These are phyloP conservation scores for Notarius lentiginosus DNA, from an alignment of 2,113 vertebrate species.

Conservation along the genomic window DNA sequence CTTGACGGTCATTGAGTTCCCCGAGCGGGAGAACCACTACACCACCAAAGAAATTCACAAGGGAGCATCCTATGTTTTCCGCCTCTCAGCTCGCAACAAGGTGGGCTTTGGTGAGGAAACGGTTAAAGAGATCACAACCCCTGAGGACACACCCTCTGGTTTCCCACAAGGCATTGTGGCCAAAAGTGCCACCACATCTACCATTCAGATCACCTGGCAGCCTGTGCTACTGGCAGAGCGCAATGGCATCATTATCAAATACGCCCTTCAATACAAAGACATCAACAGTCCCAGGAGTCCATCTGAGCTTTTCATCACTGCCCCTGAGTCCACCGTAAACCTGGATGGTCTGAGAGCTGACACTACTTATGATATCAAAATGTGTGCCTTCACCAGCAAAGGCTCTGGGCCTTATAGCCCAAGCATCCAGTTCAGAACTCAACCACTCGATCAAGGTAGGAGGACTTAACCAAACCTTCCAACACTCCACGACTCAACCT, in stretches of 20 bases:
- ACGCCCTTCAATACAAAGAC: conserved; percentile 94
- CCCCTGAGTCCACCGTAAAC: conserved; percentile 86
- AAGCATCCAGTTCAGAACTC: conserved; percentile 99
- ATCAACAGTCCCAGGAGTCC: conserved; percentile 94
- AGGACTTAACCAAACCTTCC: conserved; percentile 71
- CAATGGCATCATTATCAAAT: conserved; percentile 92
- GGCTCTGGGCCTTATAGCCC: conserved; percentile 98
- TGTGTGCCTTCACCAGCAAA: conserved; percentile 99
- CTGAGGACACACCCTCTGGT: conserved; percentile 90
- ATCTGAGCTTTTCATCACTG: conserved; percentile 88
- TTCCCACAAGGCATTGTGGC: conserved; percentile 91
- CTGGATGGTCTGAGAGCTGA: conserved; percentile 94
- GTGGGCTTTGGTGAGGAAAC: conserved; percentile 97
- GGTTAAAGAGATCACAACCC: conserved; percentile 91
- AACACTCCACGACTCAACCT: conserved; percentile 43
- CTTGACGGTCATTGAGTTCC: conserved; percentile 88
- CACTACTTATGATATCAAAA: conserved; percentile 99
- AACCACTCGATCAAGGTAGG: conserved; percentile 99
- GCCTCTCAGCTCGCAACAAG: conserved; percentile 94
- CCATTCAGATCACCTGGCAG: conserved; percentile 92
- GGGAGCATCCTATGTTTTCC: conserved; percentile 91
- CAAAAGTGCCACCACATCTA: conserved; percentile 86
- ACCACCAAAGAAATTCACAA: conserved; percentile 97
- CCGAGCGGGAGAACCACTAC: conserved; percentile 94
- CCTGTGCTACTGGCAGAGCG: conserved; percentile 86